A percentile compares a stretch with the other conserved stretches of the same genome.
These are phyloP conservation scores for Emydura subglobosa DNA, from an alignment of 2,113 vertebrate genomes.

Conservation along the genomic window DNA sequence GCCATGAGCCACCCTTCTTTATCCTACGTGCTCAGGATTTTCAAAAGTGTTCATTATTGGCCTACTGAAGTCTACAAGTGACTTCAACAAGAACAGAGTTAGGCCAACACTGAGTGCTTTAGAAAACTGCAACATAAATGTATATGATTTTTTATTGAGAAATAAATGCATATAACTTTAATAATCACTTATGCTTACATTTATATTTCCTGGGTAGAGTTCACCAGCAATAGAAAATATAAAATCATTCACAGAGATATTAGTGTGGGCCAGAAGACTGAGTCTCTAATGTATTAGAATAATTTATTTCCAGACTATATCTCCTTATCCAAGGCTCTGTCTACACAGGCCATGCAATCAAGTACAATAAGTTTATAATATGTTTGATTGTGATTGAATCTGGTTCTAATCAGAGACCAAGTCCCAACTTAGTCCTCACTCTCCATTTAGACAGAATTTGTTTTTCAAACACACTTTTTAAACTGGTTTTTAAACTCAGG, in stretches of 20 bases:
- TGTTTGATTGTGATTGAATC: not conserved
- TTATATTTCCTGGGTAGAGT: not conserved
- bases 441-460: not conserved
- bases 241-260: not conserved
- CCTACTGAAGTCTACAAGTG: not conserved
- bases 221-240: not conserved
- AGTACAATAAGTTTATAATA: not conserved
- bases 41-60: not conserved
- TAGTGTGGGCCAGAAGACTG: not conserved
- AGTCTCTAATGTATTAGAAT: not conserved
- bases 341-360: not conserved
- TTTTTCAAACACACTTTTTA: not conserved
- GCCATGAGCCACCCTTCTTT: rapidly evolving
- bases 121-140: not conserved
- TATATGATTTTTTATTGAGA: not conserved
- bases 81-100: not conserved
- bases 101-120: not conserved
- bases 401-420: not conserved
- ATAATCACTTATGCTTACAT: not conserved
- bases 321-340: not conserved
- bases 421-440: rapidly evolving
- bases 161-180: not conserved
- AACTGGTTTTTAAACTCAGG: not conserved
- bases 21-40: not conserved
- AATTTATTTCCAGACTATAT: not conserved